Conservation (phyloP, 1,140 invertebrate species). For the Copidosoma floridanum region DNA sequence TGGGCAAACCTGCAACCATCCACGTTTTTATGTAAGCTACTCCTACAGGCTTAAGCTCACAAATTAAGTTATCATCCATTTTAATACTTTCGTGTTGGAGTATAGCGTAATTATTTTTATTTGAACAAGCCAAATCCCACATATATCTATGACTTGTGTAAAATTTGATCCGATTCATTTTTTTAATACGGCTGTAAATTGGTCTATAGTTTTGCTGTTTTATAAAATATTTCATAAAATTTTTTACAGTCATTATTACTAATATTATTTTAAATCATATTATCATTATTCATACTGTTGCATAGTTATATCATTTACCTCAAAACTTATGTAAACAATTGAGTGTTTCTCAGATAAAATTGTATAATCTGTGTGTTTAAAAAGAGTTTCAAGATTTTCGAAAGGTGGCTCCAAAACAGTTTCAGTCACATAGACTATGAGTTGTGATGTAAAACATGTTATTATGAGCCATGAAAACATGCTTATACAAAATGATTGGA, state of each 20-base stretch:
- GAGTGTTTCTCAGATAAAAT: constrained; percentile 16
- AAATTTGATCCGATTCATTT: background rate
- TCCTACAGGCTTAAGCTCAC: background rate
- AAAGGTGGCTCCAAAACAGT: constrained; percentile 9
- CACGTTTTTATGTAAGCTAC: background rate
- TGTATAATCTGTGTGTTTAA: constrained; percentile 8
- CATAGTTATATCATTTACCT: background rate
- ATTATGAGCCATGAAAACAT: constrained; percentile 7
- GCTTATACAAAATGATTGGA: constrained; percentile 1
- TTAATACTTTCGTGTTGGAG: background rate
- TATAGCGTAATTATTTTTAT: background rate
- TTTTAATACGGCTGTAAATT: background rate
- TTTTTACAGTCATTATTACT: too few relatives aligned
- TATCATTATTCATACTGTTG: too few relatives aligned
- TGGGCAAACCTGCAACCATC: background rate
- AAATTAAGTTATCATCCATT: background rate
- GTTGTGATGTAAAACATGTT: background rate
- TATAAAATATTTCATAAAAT: background rate
- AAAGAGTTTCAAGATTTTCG: background rate
- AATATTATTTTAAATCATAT: too few relatives aligned
- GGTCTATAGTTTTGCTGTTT: background rate
- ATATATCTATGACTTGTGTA: background rate
- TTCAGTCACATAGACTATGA: constrained; percentile 22
- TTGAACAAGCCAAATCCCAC: background rate
- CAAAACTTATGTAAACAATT: background rate